phyloP scores from a whole-genome alignment of 2,888 invertebrate genomes.

The Drosophila borborema region DNA sequence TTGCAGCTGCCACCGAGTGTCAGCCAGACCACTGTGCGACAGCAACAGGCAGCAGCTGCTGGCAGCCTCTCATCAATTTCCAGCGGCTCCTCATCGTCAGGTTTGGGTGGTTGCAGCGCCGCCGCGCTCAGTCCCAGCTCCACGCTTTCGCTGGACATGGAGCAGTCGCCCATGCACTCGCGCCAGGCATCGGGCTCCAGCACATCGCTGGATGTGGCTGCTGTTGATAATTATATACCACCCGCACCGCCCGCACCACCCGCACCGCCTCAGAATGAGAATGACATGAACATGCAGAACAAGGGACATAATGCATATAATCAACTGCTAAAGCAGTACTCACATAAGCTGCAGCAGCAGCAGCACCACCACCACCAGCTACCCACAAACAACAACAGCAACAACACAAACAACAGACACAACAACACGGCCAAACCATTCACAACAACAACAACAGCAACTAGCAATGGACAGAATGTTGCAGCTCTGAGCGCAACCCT shows the following conservation, averaged over 20 bases:
- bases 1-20: constrained; percentile 21
- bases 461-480: constrained; percentile 65
- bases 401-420: constrained; percentile 50
- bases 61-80: constrained; percentile 84
- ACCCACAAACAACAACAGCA: constrained; percentile 34
- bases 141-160: constrained; percentile 77
- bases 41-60: constrained; percentile 54
- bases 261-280: constrained; percentile 75
- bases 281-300: constrained; percentile 84
- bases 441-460: constrained; percentile 38
- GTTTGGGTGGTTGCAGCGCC: constrained; percentile 65
- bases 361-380: constrained; percentile 1
- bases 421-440: constrained; percentile 49
- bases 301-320: constrained; percentile 82
- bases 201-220: constrained; percentile 66
- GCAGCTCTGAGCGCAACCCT: constrained; percentile 79
- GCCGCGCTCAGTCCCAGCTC: constrained; percentile 59
- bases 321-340: constrained; percentile 84
- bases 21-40: constrained; percentile 30
- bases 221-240: constrained; percentile 65
- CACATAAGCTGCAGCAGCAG: constrained; percentile 76
- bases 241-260: constrained; percentile 55
- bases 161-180: constrained; percentile 79
- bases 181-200: constrained; percentile 81
- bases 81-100: constrained; percentile 79